Evolutionary conservation across 2,797 vertebrate species (phyloP), one percentile per base, ranked within the genome.

Genomic region (Melanotaenia nigrans): DNA sequence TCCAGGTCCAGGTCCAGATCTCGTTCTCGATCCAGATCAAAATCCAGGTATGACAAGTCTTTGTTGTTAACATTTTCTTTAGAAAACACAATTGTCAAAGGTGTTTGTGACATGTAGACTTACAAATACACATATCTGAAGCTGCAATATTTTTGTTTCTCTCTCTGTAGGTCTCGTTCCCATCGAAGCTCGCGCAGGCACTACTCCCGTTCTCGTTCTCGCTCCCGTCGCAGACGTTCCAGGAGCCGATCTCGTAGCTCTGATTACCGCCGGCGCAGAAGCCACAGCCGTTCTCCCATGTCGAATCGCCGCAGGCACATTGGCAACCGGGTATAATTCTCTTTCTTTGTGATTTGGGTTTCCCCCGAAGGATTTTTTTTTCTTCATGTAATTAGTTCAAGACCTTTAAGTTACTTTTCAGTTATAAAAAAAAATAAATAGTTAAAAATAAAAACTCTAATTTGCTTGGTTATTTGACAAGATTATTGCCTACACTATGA

Each of bases 271-370:
- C 94, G 96, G 0, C 94, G 95, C 0, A 94, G 96, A 4, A 96
- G 97, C 77, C 97, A 98, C 78, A 98, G 96, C 90, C 97, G 96
- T 18, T 99, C 98, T 54, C 98, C 98, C 67, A 99, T 99, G 98
- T 99, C 98, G 67, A 97, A 96, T 77, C 96, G 97, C 8, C 95
- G 97, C 13, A 94, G 97, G 25, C 98, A 99, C 82, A 94, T 98
- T 62, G 98, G 98, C 30, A 98, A 98, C 94, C 93, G 97, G 95
- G 97, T 98, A 94, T 1, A 87, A 1, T 49, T 3, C 28, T 45
- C 12, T 1, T n/a, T 2, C 6, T 33, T 5, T 22, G 62, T 42
- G 25, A 28, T 24, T 24, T 35, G 14, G 13, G 5, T 45, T 0
- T 47, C 32, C 13, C 55, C 2, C 12, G 2, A 3, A 8, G 8